Conservation (phyloP, 2,888 invertebrate genomes). For the Protophormia terraenovae region DNA sequence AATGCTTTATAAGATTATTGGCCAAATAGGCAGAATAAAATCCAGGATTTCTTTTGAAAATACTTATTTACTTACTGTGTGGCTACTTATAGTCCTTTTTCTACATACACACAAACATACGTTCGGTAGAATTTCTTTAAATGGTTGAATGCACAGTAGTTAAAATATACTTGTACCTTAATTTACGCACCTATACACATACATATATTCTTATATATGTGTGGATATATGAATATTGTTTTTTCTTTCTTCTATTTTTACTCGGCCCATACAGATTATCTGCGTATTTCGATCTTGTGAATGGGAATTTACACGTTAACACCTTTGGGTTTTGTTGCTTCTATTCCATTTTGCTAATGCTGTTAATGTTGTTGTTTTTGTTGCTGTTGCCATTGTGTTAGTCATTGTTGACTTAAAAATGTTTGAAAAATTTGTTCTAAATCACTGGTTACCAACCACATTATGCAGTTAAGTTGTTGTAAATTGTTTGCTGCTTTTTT, state of each 20-base stretch:
- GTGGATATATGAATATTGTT: background rate
- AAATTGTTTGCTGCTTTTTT: constrained; percentile 43
- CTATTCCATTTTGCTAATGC: constrained; percentile 21
- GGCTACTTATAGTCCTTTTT: constrained; percentile 26
- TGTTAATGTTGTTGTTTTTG: constrained; percentile 29
- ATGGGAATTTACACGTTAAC: constrained; percentile 80
- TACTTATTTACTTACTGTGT: background rate
- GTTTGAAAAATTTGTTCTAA: constrained; percentile 66
- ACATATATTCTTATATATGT: background rate
- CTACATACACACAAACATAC: background rate
- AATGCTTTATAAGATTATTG: constrained; percentile 3
- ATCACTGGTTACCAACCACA: constrained; percentile 66
- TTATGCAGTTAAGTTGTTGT: constrained; percentile 65
- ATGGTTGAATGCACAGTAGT: constrained; percentile 1
- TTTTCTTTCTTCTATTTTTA: constrained; percentile 26
- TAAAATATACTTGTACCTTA: background rate
- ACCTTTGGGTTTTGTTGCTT: constrained; percentile 73
- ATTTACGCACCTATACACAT: background rate
- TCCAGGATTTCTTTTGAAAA: background rate
- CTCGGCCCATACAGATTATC: constrained; percentile 66
- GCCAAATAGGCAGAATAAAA: background rate
- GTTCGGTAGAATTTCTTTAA: background rate
- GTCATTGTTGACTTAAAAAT: constrained; percentile 61
- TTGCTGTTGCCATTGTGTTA: constrained; percentile 38
- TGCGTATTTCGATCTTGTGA: constrained; percentile 74